These are phyloP conservation scores for Serrognathus titanus DNA, from an alignment of 2,888 invertebrate genomes.

Conservation along the genomic window DNA sequence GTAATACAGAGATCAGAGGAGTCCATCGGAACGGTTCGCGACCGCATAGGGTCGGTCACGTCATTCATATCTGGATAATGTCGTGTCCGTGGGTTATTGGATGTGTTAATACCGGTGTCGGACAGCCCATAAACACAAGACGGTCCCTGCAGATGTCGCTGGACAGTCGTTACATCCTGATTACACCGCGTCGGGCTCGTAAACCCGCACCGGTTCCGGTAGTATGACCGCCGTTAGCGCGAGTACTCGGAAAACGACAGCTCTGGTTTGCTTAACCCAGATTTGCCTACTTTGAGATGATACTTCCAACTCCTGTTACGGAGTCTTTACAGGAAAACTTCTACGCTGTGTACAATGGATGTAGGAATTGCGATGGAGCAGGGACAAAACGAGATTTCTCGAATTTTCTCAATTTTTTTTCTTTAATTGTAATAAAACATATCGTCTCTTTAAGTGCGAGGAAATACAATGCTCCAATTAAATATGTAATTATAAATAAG, in stretches of 20 bases:
- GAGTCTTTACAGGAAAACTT: too few species aligned
- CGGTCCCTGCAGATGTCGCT: constrained; percentile 47
- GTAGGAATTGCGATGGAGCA: too few species aligned
- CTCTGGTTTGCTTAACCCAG: constrained; percentile 26
- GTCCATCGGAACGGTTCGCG: neutral
- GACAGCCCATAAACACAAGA: constrained; percentile 50
- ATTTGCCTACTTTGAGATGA: constrained; percentile 12
- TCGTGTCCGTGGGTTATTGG: constrained; percentile 48
- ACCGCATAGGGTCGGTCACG: constrained; percentile 39
- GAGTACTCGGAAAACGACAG: constrained; percentile 16
- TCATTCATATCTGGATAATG: constrained; percentile 51
- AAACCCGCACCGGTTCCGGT: constrained; percentile 31
- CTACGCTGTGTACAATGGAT: too few species aligned
- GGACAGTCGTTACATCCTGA: constrained; percentile 47
- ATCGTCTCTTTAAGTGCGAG: too few species aligned
- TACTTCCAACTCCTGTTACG: neutral
- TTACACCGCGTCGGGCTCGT: constrained; percentile 40
- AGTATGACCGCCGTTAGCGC: constrained; percentile 7
- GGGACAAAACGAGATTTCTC: too few species aligned
- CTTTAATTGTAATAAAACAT: too few species aligned
- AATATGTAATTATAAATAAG: too few species aligned
- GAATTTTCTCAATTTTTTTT: too few species aligned
- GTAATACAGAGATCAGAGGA: constrained; percentile 8
- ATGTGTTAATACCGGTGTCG: constrained; percentile 51
- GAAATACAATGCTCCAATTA: too few species aligned